A percentile compares a stretch with the other conserved stretches of the same genome.
phyloP scores from a whole-genome alignment of 2,797 vertebrate species.

The Glyptemys insculpta region DNA sequence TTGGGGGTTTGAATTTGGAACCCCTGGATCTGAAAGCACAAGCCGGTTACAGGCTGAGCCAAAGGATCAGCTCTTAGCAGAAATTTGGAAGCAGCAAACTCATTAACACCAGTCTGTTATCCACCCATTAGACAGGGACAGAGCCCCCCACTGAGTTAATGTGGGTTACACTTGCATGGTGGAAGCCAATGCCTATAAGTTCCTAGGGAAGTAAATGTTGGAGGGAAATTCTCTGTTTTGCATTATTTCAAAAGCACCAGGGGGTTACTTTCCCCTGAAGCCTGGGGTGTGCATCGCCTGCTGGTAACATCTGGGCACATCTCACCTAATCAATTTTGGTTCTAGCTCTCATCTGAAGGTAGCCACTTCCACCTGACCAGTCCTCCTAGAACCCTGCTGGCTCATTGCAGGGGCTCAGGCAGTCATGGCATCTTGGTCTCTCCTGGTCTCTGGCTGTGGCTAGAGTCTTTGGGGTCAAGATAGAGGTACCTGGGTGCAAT shows the following conservation, averaged over 20 bases:
- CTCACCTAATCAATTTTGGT: neutral
- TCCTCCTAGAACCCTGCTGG: neutral
- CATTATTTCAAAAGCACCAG: neutral
- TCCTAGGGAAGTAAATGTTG: neutral
- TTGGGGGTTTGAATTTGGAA: neutral
- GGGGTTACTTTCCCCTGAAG: neutral
- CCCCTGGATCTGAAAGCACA: neutral
- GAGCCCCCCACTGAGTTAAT: neutral
- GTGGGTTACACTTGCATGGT: neutral
- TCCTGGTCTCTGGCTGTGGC: neutral
- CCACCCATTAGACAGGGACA: neutral
- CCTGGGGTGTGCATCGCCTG: no score
- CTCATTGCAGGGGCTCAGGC: neutral
- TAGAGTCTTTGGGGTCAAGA: neutral
- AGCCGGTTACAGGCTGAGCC: neutral
- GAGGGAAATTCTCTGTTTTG: neutral
- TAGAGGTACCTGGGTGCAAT: neutral
- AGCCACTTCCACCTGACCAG: neutral
- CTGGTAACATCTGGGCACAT: neutral
- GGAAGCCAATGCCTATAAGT: neutral
- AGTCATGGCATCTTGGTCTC: neutral
- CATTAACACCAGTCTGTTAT: neutral
- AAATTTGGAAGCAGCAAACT: neutral
- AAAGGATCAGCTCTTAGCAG: neutral
- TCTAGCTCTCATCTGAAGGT: neutral